Evolutionary conservation across 2,888 invertebrate species (phyloP).

Genomic region (Cactoblastis cactorum): DNA sequence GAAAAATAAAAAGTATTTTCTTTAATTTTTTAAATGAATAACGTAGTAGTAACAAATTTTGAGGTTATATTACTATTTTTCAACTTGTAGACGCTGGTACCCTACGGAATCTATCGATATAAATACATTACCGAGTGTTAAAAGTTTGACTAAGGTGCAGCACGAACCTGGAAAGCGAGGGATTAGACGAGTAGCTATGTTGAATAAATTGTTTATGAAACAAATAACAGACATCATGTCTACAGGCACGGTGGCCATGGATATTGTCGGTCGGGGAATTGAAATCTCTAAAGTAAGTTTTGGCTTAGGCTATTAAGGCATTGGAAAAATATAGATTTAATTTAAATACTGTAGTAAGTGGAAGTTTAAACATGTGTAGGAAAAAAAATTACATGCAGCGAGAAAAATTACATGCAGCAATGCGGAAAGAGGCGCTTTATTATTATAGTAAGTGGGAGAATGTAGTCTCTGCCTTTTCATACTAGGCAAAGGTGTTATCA

Average conservation of each 20-base stretch:
- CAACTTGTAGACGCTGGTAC: slow-evolving; percentile 53
- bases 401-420: too few relatives aligned
- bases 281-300: slow-evolving; percentile 83
- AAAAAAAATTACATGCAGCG: too few relatives aligned
- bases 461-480: too few relatives aligned
- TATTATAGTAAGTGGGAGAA: too few relatives aligned
- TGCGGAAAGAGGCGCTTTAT: too few relatives aligned
- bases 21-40: neutral
- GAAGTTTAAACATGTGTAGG: too few relatives aligned
- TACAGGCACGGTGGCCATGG: slow-evolving; percentile 81
- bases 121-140: slow-evolving; percentile 49
- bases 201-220: slow-evolving; percentile 91
- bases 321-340: too few relatives aligned
- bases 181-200: slow-evolving; percentile 80
- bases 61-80: slow-evolving; percentile 9
- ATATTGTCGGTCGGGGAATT: slow-evolving; percentile 82
- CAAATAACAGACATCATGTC: slow-evolving; percentile 88
- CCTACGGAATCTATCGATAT: slow-evolving; percentile 35
- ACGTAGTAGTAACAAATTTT: neutral
- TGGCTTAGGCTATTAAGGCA: too few relatives aligned
- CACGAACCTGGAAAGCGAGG: slow-evolving; percentile 75
- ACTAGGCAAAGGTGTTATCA: too few relatives aligned
- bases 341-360: too few relatives aligned
- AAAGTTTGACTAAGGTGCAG: slow-evolving; percentile 62
- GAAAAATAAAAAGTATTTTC: slow-evolving; percentile 54